Conservation (phyloP, 2,797 vertebrate species). For the Enteromius paludinosus region DNA sequence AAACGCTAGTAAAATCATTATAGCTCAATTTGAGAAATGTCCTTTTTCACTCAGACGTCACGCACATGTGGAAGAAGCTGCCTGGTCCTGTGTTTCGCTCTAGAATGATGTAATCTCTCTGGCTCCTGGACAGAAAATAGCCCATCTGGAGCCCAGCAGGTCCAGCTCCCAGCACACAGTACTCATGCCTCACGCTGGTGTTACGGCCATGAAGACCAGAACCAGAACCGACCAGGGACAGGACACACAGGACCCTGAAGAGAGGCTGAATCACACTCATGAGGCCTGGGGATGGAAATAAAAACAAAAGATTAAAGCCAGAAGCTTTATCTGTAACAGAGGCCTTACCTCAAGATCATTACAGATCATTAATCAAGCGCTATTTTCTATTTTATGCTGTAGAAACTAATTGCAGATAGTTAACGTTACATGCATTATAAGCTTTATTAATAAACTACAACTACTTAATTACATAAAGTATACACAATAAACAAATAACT, state of each 20-base stretch:
- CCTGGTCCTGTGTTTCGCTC: slow-evolving; percentile 86
- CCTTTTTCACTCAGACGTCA: background rate
- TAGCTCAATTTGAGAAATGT: background rate
- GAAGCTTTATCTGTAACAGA: background rate
- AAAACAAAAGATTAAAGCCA: background rate
- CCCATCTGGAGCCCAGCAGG: slow-evolving; percentile 92
- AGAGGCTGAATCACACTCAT: slow-evolving; percentile 57
- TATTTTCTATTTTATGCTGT: background rate
- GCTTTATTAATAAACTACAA: background rate
- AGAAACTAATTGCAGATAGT: background rate
- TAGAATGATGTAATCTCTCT: slow-evolving; percentile 87
- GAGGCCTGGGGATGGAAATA: slow-evolving; percentile 38
- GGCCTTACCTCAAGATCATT: background rate
- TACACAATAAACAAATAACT: background rate
- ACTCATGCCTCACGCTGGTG: slow-evolving; percentile 77
- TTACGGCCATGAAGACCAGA: slow-evolving; percentile 36
- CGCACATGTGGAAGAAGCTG: slow-evolving; percentile 87
- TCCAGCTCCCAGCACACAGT: slow-evolving; percentile 93
- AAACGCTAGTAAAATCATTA: background rate
- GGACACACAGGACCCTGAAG: slow-evolving; percentile 59
- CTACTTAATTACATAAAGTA: background rate
- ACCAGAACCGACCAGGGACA: slow-evolving; percentile 24
- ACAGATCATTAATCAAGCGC: background rate
- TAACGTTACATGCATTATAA: background rate
- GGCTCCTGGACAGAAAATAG: slow-evolving; percentile 84